Percentiles rank a stretch among this genome's conserved stretches.
Evolutionary conservation across 2,888 invertebrate genomes (phyloP).

Genomic region (Himalopsyche kuldschensis): DNA sequence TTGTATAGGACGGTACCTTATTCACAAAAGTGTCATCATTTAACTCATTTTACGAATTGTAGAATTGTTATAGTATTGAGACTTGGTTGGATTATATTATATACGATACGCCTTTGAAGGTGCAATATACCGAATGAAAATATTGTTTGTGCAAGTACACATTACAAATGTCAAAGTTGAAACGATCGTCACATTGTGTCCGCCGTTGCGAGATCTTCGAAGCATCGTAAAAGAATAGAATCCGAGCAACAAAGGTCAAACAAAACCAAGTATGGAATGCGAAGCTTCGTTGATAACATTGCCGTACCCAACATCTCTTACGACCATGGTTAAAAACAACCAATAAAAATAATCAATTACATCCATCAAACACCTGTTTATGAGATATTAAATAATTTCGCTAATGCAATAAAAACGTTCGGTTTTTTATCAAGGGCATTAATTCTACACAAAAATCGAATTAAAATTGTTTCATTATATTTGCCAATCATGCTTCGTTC

Average conservation of each 20-base stretch:
- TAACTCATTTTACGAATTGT: too few species aligned
- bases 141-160: not conserved
- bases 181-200: not conserved
- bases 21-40: too few species aligned
- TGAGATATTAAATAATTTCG: not conserved
- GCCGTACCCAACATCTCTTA: not conserved
- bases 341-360: not conserved
- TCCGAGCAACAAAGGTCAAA: not conserved
- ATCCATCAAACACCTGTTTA: not conserved
- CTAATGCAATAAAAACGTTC: not conserved
- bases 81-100: too few species aligned
- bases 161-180: not conserved
- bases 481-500: too few species aligned
- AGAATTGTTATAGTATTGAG: too few species aligned
- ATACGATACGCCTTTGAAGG: not conserved
- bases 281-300: not conserved
- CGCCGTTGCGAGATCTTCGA: not conserved
- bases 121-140: not conserved
- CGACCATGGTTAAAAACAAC: not conserved
- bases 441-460: not conserved
- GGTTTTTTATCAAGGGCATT: not conserved
- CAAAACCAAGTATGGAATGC: not conserved
- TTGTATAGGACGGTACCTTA: too few species aligned
- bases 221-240: not conserved
- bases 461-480: too few species aligned